These are phyloP conservation scores for Onthophagus taurus DNA, from an alignment of 1,140 invertebrate species.

Conservation along the genomic window DNA sequence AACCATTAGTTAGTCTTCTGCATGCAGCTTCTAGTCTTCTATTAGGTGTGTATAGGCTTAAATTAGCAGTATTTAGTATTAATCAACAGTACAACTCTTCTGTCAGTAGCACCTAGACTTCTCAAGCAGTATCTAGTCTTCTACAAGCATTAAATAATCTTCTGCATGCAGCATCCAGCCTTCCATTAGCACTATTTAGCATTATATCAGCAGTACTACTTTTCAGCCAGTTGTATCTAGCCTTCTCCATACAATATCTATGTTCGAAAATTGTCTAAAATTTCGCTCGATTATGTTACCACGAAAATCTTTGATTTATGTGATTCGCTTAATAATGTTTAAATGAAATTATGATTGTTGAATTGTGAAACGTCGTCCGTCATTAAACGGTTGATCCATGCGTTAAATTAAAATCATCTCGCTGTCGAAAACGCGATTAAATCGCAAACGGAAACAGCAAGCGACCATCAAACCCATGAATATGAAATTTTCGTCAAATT, in stretches of 20 bases:
- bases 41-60: too few relatives aligned
- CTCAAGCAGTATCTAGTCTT: too few relatives aligned
- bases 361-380: not conserved
- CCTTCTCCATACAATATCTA: not conserved
- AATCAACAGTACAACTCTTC: too few relatives aligned
- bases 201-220: not conserved
- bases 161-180: too few relatives aligned
- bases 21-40: too few relatives aligned
- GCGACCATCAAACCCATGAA: slow-evolving; percentile 5
- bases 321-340: not conserved
- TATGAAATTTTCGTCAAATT: slow-evolving; percentile 9
- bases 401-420: slow-evolving; percentile 7
- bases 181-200: too few relatives aligned
- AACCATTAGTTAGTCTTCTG: too few relatives aligned
- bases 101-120: too few relatives aligned
- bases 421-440: not conserved
- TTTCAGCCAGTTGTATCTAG: not conserved
- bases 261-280: not conserved
- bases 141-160: too few relatives aligned
- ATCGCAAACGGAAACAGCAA: slow-evolving; percentile 3
- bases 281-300: not conserved
- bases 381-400: slow-evolving; percentile 3
- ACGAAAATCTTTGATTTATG: not conserved
- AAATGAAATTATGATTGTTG: not conserved
- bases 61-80: too few relatives aligned